Evolutionary conservation across 2,113 vertebrate species (phyloP), one percentile per base, ranked within the genome.

Genomic region (Notarius lentiginosus): DNA sequence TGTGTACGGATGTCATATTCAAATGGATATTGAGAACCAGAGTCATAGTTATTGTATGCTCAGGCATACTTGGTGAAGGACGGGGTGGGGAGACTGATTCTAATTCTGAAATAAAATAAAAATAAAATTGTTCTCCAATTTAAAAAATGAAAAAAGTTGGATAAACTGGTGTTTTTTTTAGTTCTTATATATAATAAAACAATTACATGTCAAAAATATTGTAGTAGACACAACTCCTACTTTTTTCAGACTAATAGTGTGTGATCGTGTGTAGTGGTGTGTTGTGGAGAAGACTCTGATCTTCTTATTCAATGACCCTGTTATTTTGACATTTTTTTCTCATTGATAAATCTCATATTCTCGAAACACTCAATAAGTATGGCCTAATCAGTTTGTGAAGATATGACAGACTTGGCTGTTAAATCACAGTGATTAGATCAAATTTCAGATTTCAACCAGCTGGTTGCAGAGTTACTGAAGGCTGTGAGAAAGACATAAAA

Each of bases 401-500:
- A 82, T 82, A 82, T 30, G 14, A n/a, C 20, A 73, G n/a, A 47
- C 66, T 47, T 60, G 34, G 65, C 85, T 30, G 66, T 73, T 72
- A 81, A 81, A 80, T 81, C 63, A 72, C 24, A 70, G 53, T 47
- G 65, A 79, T 86, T 73, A 70, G 66, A 82, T 86, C 55, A 82
- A 82, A 86, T 86, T 70, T 86, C 79, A 73, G 53, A 86, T 86
- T 81, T 60, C 9, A 81, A 56, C 41, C 84, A 79, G 58, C 41
- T 24, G 55, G 49, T 34, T 80, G 51, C 8, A 86, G 55, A n/a
- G 66, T 82, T 72, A 30, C 9, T 73, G 15, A 61, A 18, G 65
- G 34, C 22, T 66, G 51, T 56, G 10, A 72, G 56, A 61, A 22
- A 73, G 86, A 73, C 47, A 63, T 41, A 73, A n/a, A 75, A 60